Evolutionary conservation across 1,140 invertebrate genomes (phyloP).

Genomic region (Platyscapa corneri): DNA sequence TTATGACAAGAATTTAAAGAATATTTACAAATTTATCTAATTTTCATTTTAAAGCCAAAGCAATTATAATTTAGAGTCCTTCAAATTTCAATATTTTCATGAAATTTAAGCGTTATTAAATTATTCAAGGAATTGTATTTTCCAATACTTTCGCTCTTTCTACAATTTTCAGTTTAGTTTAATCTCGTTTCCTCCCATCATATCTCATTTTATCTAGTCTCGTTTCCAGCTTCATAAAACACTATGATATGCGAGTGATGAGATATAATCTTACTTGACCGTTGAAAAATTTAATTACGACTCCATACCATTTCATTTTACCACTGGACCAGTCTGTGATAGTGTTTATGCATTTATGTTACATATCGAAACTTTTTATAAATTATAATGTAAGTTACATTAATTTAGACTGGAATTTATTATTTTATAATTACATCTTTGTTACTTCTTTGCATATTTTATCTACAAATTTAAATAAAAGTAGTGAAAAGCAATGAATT

Average conservation of each 20-base stretch:
- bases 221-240: not conserved
- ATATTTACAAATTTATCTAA: too few species aligned
- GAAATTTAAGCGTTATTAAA: not conserved
- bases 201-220: not conserved
- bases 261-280: not conserved
- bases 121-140: not conserved
- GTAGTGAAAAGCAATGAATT: not conserved
- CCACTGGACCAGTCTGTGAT: too few species aligned
- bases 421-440: not conserved
- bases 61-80: too few species aligned
- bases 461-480: not conserved
- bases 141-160: not conserved
- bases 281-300: constrained; percentile 14
- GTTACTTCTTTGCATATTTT: not conserved
- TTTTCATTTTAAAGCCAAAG: too few species aligned
- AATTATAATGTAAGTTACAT: too few species aligned
- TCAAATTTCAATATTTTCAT: too few species aligned
- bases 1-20: too few species aligned
- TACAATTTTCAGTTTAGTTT: not conserved
- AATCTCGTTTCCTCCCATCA: not conserved
- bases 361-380: too few species aligned
- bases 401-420: too few species aligned
- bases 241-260: not conserved
- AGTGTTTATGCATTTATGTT: too few species aligned
- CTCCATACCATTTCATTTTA: not conserved